These are phyloP conservation scores for Himantopus leucocephalus DNA, from an alignment of 2,113 vertebrate species.

Conservation along the genomic window DNA sequence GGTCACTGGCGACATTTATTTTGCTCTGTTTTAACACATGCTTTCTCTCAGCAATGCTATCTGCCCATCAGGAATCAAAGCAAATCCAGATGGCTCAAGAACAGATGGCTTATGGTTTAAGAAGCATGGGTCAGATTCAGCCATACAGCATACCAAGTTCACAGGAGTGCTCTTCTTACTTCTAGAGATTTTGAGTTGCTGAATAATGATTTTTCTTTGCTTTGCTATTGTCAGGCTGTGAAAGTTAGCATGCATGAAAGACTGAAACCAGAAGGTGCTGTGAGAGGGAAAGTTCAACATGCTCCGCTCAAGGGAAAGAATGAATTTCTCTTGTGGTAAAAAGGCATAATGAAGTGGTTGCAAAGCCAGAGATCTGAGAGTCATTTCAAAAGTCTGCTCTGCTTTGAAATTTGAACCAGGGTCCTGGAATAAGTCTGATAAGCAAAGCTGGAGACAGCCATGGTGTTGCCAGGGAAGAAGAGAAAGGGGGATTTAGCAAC, in stretches of 20 bases:
- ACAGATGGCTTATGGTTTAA: constrained; percentile 42
- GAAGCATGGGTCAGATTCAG: not conserved
- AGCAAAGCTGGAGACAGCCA: not conserved
- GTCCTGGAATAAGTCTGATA: not conserved
- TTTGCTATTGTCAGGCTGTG: not conserved
- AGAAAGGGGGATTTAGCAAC: not conserved
- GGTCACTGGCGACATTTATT: not conserved
- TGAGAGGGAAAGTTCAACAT: not conserved
- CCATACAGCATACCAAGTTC: not conserved
- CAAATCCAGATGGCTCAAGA: constrained; percentile 49
- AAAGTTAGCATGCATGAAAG: not conserved
- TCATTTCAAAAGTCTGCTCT: not conserved
- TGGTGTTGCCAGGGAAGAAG: not conserved
- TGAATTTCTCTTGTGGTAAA: not conserved
- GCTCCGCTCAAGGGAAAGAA: not conserved
- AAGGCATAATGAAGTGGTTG: not conserved
- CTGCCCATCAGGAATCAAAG: constrained; percentile 40
- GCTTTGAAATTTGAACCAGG: not conserved
- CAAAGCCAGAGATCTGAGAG: not conserved
- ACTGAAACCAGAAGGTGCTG: not conserved
- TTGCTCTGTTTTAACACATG: constrained; percentile 40
- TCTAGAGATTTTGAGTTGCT: not conserved
- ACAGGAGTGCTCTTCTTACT: not conserved
- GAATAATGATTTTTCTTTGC: not conserved
- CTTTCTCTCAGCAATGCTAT: constrained; percentile 33